Conservation (phyloP, 1,140 invertebrate species). For the Melanaphis sacchari region DNA sequence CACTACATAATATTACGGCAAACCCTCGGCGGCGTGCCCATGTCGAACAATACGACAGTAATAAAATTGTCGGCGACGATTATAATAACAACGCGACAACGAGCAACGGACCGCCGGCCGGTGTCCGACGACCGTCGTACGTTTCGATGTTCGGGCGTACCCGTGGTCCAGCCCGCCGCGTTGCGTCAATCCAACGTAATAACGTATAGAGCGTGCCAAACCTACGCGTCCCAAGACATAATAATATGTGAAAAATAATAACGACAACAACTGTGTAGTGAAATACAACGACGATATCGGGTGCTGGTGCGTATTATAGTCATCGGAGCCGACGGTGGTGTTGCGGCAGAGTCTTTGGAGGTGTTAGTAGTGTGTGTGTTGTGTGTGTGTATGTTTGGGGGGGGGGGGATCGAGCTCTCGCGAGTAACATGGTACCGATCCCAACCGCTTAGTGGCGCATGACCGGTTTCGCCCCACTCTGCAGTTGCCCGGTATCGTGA, state of each 20-base stretch:
- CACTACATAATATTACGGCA: not conserved
- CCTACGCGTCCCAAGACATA: too few species aligned
- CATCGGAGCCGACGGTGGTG: too few species aligned
- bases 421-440: not conserved
- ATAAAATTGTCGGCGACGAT: not conserved
- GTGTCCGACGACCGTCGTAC: too few species aligned
- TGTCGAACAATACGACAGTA: not conserved
- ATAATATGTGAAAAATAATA: too few species aligned
- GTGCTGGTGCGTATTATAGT: too few species aligned
- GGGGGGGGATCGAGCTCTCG: not conserved
- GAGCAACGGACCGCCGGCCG: not conserved
- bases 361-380: not conserved
- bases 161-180: too few species aligned
- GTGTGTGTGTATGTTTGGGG: too few species aligned
- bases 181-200: too few species aligned
- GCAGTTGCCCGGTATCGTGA: not conserved
- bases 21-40: not conserved
- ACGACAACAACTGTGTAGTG: too few species aligned
- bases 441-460: slow-evolving; percentile 41
- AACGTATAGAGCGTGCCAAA: not conserved
- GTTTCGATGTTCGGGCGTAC: not conserved
- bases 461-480: slow-evolving; percentile 14
- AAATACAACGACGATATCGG: not conserved
- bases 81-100: not conserved
- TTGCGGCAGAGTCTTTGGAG: not conserved